Percentiles rank a stretch among this genome's conserved stretches.
These are phyloP conservation scores for Siphlonurus alternatus DNA, from an alignment of 2,888 invertebrate species.

Conservation along the genomic window DNA sequence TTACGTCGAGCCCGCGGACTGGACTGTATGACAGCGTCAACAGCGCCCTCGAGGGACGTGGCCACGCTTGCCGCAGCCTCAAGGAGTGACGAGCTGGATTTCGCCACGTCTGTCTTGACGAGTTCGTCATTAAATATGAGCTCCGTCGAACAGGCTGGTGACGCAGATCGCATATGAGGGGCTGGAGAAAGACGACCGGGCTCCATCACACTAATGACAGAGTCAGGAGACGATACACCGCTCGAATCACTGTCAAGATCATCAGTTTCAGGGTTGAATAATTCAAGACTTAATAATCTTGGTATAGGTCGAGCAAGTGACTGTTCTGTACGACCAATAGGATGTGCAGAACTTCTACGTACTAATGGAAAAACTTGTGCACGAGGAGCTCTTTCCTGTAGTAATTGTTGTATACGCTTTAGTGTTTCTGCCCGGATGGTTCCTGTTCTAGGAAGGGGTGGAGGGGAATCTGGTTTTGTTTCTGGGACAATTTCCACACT, in stretches of 20 bases:
- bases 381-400: slow-evolving; percentile 31
- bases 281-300: slow-evolving; percentile 58
- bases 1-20: slow-evolving; percentile 35
- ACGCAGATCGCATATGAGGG: background rate
- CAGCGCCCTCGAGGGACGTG: slow-evolving; percentile 46
- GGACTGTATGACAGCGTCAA: slow-evolving; percentile 46
- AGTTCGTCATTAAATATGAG: slow-evolving; percentile 5
- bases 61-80: slow-evolving; percentile 50
- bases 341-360: slow-evolving; percentile 37
- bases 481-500: slow-evolving; percentile 12
- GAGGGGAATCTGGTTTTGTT: slow-evolving; percentile 9
- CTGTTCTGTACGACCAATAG: slow-evolving; percentile 17
- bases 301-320: slow-evolving; percentile 37
- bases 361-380: slow-evolving; percentile 47
- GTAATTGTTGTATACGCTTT: slow-evolving; percentile 50
- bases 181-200: slow-evolving; percentile 18
- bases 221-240: slow-evolving; percentile 73
- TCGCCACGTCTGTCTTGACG: background rate
- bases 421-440: slow-evolving; percentile 36
- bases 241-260: slow-evolving; percentile 82
- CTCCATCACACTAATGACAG: slow-evolving; percentile 68
- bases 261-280: slow-evolving; percentile 81
- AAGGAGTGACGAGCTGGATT: slow-evolving; percentile 30
- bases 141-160: slow-evolving; percentile 3
- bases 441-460: slow-evolving; percentile 12